Evolutionary conservation across 2,113 vertebrate species (phyloP), one percentile per base, ranked within the genome.

Genomic region (Microcebus ravelobensis): DNA sequence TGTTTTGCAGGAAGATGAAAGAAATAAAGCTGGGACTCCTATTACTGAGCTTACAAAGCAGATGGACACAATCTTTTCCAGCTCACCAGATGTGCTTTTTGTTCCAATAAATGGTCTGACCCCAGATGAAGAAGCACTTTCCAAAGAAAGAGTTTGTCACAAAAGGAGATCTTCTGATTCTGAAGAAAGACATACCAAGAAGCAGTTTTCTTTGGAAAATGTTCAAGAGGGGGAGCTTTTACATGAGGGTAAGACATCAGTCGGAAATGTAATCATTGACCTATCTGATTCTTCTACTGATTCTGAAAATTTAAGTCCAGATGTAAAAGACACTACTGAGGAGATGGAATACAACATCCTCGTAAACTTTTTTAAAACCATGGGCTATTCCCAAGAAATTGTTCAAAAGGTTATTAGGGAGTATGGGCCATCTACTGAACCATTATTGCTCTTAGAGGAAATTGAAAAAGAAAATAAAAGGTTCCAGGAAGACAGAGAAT

Each of bases 311-410:
- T 80, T 98, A 14, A 82, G 82, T 95, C 97, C 82, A 7, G 99
- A 98, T 36, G 9, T 96, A 94, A 84, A 99, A 74, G 98, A 99
- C 1, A 99, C 99, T 48, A 99, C 98, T 96, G 99, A 99, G 3
- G 99, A 99, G 98, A 99, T 99, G 97, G 99, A 99, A 88, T 99
- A 99, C 50, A 99, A 99, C 82, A 99, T 99, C 97, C 98, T 99
- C 84, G 99, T 99, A 39, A 99, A 99, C 95, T 99, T 99, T 95
- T 99, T 99, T 98, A 99, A 99, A 98, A 99, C 99, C 74, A 99
- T 99, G 99, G 99, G 99, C 25, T 99, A 99, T 98, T 99, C 99
- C 55, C 98, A 99, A 97, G 99, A 99, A 74, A 99, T 99, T 96
- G 99, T 99, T 63, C 99, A 99, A 96, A 99, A 99, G n/a, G 99